Evolutionary conservation across 2,888 invertebrate species (phyloP), one percentile per base, ranked within the genome.

Genomic region (Dryomyza anilis): DNA sequence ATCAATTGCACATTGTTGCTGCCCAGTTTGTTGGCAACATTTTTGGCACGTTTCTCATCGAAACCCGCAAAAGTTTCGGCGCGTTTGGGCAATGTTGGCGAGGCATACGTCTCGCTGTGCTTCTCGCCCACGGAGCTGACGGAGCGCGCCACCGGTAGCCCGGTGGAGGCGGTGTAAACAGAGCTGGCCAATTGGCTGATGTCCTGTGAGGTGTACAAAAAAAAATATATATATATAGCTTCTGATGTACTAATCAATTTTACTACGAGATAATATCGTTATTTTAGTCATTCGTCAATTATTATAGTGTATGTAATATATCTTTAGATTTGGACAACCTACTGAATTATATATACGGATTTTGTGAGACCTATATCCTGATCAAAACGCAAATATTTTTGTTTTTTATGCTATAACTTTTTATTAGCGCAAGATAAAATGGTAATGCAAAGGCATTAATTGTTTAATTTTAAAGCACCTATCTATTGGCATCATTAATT

Each of bases 11-110:
- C 83, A 63, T 83, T 83, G 43, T 80, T 76, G 45, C 84, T 85
- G 60, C 85, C 79, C 72, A 87, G 78, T 71, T 78, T 79, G 3
- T 85, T 82, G 61, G 85, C 85, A 58, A 72, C 73, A 58, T 67
- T 74, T 69, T 82, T 84, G 58, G 73, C 78, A 14, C 83, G 77
- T 68, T 81, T 82, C 74, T 87, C 87, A 84, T 97, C 97, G 78
- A 97, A 97, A 8, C 97, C 97, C 1, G 96, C 96, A 84, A 97
- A 98, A 3, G 97, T 97, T 85, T 97, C 97, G 0, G 97, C 97
- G 30, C 97, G 87, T 74, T 95, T 91, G 19, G 97, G 96, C 68
- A 97, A 84, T 39, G 92, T 91, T 16, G 95, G 93, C 29, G 94
- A 92, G 68, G 92, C 89, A 81, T 93, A 96, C 0, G 91, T 88